Conservation (phyloP, 2,888 invertebrate genomes). For the Drosophila mimica region DNA sequence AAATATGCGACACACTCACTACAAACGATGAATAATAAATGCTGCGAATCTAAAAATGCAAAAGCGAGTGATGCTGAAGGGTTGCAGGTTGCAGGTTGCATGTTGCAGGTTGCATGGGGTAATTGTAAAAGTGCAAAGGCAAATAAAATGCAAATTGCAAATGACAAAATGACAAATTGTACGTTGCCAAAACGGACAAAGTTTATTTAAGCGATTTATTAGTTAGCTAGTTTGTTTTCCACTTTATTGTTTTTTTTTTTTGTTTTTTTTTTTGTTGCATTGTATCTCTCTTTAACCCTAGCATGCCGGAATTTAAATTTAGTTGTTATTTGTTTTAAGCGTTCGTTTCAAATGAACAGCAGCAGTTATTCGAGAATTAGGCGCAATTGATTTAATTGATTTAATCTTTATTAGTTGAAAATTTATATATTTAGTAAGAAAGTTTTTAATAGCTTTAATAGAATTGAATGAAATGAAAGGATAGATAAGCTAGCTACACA, state of each 20-base stretch:
- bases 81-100: background rate
- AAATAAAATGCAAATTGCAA: constrained; percentile 72
- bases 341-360: background rate
- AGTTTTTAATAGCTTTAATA: background rate
- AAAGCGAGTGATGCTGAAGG: constrained; percentile 1
- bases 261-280: background rate
- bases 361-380: background rate
- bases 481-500: background rate
- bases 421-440: background rate
- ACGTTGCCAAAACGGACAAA: constrained; percentile 61
- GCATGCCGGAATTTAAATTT: constrained; percentile 7
- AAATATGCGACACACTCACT: constrained; percentile 34
- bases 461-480: background rate
- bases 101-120: too few species aligned
- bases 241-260: background rate
- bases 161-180: constrained; percentile 73
- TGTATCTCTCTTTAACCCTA: background rate
- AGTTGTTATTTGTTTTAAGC: background rate
- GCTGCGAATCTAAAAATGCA: constrained; percentile 21
- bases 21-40: constrained; percentile 77
- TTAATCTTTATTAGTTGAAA: background rate
- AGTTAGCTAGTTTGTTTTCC: constrained; percentile 41
- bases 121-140: constrained; percentile 19
- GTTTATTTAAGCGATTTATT: constrained; percentile 80
- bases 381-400: background rate